These are phyloP conservation scores for Acropternis orthonyx DNA, from an alignment of 2,797 vertebrate genomes.

Conservation along the genomic window DNA sequence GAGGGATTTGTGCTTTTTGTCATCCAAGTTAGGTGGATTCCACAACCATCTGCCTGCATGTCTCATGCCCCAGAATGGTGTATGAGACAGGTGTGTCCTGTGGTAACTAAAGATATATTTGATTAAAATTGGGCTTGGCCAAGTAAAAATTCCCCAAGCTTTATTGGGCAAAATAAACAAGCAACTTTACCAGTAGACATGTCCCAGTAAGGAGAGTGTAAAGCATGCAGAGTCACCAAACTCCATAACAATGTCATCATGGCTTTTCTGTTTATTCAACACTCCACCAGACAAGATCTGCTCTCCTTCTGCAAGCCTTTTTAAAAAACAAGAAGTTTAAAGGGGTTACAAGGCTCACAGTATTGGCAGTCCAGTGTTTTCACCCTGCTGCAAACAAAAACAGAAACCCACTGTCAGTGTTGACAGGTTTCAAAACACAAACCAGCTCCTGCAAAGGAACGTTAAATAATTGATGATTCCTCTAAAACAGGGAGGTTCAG, in stretches of 20 bases:
- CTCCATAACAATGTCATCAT: constrained; percentile 96
- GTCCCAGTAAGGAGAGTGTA: constrained; percentile 93
- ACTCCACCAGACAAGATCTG: constrained; percentile 97
- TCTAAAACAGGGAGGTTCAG: not conserved
- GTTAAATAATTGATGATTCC: not conserved
- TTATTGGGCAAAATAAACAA: not conserved
- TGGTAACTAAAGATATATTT: not conserved
- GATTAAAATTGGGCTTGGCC: not conserved
- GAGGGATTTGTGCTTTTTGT: not conserved
- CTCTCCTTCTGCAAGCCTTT: constrained; percentile 94
- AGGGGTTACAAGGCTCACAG: constrained; percentile 61
- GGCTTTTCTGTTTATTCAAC: constrained; percentile 96
- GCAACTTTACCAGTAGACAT: constrained; percentile 91
- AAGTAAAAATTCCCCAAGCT: not conserved
- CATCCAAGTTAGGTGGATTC: not conserved
- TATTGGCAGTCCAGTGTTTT: constrained; percentile 33
- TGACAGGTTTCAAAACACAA: not conserved
- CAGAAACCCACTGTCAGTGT: constrained; percentile 36
- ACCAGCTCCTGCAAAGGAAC: not conserved
- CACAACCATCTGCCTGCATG: not conserved
- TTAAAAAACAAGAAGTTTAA: constrained; percentile 56
- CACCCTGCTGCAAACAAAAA: constrained; percentile 61
- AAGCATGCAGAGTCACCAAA: constrained; percentile 97
- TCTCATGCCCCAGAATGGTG: fast-evolving
- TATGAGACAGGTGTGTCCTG: not conserved